Evolutionary conservation across 2,888 invertebrate genomes (phyloP), one percentile per base, ranked within the genome.

Genomic region (Dendrolimus pini): DNA sequence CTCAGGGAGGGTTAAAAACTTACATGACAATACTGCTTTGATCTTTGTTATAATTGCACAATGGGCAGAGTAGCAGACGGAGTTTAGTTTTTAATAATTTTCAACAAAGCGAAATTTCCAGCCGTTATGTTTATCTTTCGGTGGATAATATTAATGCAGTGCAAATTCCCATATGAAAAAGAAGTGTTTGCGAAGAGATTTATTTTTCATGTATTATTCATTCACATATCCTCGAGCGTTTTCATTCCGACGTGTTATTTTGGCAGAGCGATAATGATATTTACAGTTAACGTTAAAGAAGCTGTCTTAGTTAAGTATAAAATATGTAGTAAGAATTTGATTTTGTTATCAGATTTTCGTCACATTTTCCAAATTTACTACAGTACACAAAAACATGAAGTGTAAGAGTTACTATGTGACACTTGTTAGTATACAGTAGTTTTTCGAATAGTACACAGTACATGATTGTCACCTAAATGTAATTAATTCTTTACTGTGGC

Each of bases 201-300:
- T 86, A 86, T 84, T 78, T 83, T 84, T 85, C 84, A 87, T 88
- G 87, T 80, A 83, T 89, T 87, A 89, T 88, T 88, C 87, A 88
- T 86, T 78, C 77, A 78, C 72, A 77, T 82, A 81, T 85, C 85
- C 78, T 83, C 78, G 74, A 82, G 82, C 77, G 76, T 82, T 86
- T 85, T 85, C 84, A 86, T 85, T 85, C 83, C 74, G 75, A 77
- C 77, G 77, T 78, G 77, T 80, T 82, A 83, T 85, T 84, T 84
- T 74, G 78, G 77, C 73, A 71, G 73, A 70, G 77, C 77, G 79
- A 85, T 88, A 86, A 85, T 87, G 83, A 82, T 81, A 79, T 84
- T 80, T 83, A 73, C 77, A 74, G 55, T n/a, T 12, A 9, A 30
- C 30, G 7, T 9, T 18, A 55, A 57, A 41, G 58, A 56, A 53